Evolutionary conservation across 2,888 invertebrate species (phyloP), one percentile per base, ranked within the genome.

Genomic region (Xylota segnis): DNA sequence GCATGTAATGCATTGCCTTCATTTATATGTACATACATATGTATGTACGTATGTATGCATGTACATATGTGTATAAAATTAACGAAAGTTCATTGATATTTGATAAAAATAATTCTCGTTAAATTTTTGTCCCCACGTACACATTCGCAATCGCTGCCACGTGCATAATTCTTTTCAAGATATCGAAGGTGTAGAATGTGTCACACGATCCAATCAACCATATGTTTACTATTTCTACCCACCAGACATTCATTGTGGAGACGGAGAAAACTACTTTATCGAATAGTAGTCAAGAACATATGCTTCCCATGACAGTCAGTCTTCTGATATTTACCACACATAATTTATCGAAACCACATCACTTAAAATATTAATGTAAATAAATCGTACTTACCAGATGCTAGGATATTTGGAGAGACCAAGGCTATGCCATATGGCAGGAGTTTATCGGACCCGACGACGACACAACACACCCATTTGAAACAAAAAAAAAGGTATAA

Each of bases 391-490:
- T 81, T 75, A 81, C 81, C 81, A 68, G 47, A 52, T 66, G 63
- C 58, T 52, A 16, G 9, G 23, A 37, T 56, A 10, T 29, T 52
- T 32, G 23, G 16, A 9, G 37, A 50, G 10, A 29, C 37, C 23
- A 59, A 45, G 45, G 16, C 50, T 45, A 27, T 63, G 50, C 83
- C 83, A 83, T 83, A 83, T 83, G 74, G 78, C 54, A 83, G 61
- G 16, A 72, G 72, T 66, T 83, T 83, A 66, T 83, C 71, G 65
- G 65, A 72, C 45, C 29, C 61, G 23, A 68, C 61, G 72, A 65
- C 59, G 68, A 66, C 56, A 78, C 74, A 83, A 70, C 83, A 83
- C 83, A 78, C 83, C 83, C 83, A 78, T 77, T 83, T 83, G 59
- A 14, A 45, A 37, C 14, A 66, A 47, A 65, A 37, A 54, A 47